Conservation (phyloP, 2,113 vertebrate species). For the Brachyhypopomus gauderio region DNA sequence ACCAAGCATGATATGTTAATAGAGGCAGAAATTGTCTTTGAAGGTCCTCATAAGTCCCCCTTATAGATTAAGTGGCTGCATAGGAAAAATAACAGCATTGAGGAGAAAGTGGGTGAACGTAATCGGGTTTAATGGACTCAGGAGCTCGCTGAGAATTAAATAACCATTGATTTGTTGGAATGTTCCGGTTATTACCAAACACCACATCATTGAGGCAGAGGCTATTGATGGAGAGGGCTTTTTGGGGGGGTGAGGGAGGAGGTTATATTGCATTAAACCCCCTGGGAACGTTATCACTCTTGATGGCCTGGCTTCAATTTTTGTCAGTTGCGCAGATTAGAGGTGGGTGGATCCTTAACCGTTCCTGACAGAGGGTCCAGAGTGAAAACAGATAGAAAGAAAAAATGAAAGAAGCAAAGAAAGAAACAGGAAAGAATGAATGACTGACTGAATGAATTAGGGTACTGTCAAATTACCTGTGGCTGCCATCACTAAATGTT, state of each 20-base stretch:
- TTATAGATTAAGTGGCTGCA: conserved; percentile 90
- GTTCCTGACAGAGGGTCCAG: conserved; percentile 34
- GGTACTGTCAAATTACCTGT: conserved; percentile 22
- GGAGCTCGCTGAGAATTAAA: conserved; percentile 94
- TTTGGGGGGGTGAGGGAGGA: conserved; percentile 72
- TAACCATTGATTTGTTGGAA: conserved; percentile 93
- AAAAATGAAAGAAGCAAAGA: neutral
- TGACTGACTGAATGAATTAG: conserved; percentile 37
- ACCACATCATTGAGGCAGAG: conserved; percentile 83
- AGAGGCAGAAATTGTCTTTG: conserved; percentile 89
- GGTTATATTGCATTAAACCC: conserved; percentile 64
- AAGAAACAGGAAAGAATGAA: conserved; percentile 5
- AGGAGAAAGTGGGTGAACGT: conserved; percentile 90
- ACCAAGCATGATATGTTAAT: conserved; percentile 84
- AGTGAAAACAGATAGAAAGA: neutral
- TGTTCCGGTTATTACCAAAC: conserved; percentile 93
- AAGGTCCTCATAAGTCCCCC: conserved; percentile 92
- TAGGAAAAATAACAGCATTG: conserved; percentile 87
- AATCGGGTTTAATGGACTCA: conserved; percentile 95
- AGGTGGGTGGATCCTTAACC: conserved; percentile 42
- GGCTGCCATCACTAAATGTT: conserved; percentile 20
- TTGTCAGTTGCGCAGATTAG: conserved; percentile 50
- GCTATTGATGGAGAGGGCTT: conserved; percentile 78
- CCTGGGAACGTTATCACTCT: conserved; percentile 53
- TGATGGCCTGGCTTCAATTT: conserved; percentile 45